Evolutionary conservation across 2,797 vertebrate genomes (phyloP), one percentile per base, ranked within the genome.

Genomic region (Schizopygopsis pylzovi): DNA sequence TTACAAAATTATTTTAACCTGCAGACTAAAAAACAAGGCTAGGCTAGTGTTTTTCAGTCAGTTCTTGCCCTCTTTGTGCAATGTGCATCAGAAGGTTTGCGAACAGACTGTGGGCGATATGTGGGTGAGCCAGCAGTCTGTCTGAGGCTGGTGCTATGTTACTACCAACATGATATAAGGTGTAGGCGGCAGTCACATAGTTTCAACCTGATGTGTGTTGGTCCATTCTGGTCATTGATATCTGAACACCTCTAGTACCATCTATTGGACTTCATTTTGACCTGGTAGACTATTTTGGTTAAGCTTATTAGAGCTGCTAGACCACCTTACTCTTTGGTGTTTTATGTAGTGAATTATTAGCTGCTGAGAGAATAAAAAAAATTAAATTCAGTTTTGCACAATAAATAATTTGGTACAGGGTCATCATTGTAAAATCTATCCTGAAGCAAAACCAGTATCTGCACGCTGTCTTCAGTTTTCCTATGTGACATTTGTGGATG

Each of bases 71-170:
- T 61, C 39, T 79, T 61, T 79, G 54, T 28, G 13, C 13, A 43
- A 16, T 43, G 7, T 61, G 76, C 37, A 79, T 43, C 54, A 79
- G 54, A 43, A 13, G 1, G 54, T 61, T 79, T 43, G 37, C 0
- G 39, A 79, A 25, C 54, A 79, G 76, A 61, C 76, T 43, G 76
- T 77, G 52, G 76, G 76, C 76, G 76, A 16, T 79, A 54, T 61
- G 76, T 76, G 52, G 80, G 68, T 2, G 45, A 56, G 22, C 13
- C 76, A 13, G 13, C 13, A 12, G 37, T 61, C 13, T 0, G 33
- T 56, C 75, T 77, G 75, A 18, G 9, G 8, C 72, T 75, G 72
- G 47, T 75, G 72, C 13, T 75, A 33, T 79, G 76, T 39, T 61
- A 79, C 76, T 61, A 79, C 39, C 22, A 61, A 61, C 22, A 43